Percentiles rank a stretch among this genome's conserved stretches.
These are phyloP conservation scores for Drosophila virilis DNA, from an alignment of 1,140 invertebrate genomes.

Conservation along the genomic window DNA sequence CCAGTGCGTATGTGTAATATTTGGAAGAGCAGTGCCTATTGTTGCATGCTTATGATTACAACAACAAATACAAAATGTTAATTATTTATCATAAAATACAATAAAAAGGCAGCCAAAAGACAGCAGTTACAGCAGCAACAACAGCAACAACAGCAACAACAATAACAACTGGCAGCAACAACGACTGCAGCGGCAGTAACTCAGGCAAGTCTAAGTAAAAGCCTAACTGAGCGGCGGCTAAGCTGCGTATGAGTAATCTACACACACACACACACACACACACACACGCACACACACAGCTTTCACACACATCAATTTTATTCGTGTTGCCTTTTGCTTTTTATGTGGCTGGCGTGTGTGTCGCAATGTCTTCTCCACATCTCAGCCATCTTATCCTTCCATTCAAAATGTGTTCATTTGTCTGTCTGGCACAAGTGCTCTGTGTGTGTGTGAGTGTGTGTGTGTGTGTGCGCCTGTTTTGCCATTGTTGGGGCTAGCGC, in stretches of 20 bases:
- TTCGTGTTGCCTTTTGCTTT: slow-evolving; percentile 43
- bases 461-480: slow-evolving; percentile 37
- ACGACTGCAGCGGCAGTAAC: slow-evolving; percentile 1
- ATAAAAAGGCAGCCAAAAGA: slow-evolving; percentile 1
- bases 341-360: slow-evolving; percentile 24
- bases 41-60: slow-evolving; percentile 15
- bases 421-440: neutral
- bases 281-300: neutral
- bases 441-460: slow-evolving; percentile 26
- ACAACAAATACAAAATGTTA: slow-evolving; percentile 7
- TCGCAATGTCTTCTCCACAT: slow-evolving; percentile 10
- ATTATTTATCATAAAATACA: slow-evolving; percentile 10
- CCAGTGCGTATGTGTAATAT: slow-evolving; percentile 73
- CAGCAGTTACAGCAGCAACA: neutral
- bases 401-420: slow-evolving; percentile 37
- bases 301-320: slow-evolving; percentile 39
- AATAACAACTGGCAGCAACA: slow-evolving; percentile 1
- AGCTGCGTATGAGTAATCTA: slow-evolving; percentile 62
- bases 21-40: slow-evolving; percentile 30
- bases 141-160: neutral
- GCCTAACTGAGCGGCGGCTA: slow-evolving; percentile 36
- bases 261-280: slow-evolving; percentile 2
- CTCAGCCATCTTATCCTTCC: slow-evolving; percentile 24
- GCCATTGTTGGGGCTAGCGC: slow-evolving; percentile 69
- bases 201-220: slow-evolving; percentile 62